A percentile compares a stretch with the other conserved stretches of the same genome.
These are phyloP conservation scores for Fissipunctia ypsillon DNA, from an alignment of 2,888 invertebrate species.

Conservation along the genomic window DNA sequence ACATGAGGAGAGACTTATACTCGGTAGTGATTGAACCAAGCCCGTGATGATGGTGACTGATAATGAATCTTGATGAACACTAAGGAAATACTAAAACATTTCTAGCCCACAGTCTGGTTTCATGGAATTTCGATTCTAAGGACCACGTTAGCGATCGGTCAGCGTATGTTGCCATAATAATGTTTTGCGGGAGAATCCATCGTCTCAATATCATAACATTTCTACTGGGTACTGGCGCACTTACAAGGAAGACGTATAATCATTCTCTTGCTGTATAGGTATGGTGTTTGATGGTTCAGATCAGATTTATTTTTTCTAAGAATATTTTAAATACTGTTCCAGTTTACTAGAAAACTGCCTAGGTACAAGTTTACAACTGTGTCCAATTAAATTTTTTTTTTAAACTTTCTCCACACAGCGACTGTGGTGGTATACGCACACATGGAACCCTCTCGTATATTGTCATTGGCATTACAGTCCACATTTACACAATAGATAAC, in stretches of 20 bases:
- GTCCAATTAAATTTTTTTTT: too few species aligned
- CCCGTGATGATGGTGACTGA: background rate
- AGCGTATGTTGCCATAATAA: slow-evolving; percentile 40
- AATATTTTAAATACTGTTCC: background rate
- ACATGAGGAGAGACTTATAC: background rate
- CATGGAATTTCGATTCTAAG: slow-evolving; percentile 22
- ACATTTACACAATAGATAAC: slow-evolving; percentile 85
- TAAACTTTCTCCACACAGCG: slow-evolving; percentile 60
- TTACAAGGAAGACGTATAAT: slow-evolving; percentile 12
- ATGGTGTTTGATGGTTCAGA: background rate
- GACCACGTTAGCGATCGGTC: slow-evolving; percentile 15
- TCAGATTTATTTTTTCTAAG: background rate
- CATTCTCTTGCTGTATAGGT: background rate
- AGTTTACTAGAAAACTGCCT: background rate
- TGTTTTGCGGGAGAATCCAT: background rate
- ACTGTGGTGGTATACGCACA: slow-evolving; percentile 29
- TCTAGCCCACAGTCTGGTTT: slow-evolving; percentile 18
- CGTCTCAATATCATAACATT: slow-evolving; percentile 32
- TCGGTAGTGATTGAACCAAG: background rate
- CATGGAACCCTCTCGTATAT: slow-evolving; percentile 58
- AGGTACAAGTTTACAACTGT: background rate
- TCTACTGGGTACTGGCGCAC: background rate
- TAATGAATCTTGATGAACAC: background rate
- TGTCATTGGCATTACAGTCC: slow-evolving; percentile 79
- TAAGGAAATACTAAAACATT: background rate